Conservation (phyloP, 1,140 invertebrate species). For the Sitophilus oryzae region DNA sequence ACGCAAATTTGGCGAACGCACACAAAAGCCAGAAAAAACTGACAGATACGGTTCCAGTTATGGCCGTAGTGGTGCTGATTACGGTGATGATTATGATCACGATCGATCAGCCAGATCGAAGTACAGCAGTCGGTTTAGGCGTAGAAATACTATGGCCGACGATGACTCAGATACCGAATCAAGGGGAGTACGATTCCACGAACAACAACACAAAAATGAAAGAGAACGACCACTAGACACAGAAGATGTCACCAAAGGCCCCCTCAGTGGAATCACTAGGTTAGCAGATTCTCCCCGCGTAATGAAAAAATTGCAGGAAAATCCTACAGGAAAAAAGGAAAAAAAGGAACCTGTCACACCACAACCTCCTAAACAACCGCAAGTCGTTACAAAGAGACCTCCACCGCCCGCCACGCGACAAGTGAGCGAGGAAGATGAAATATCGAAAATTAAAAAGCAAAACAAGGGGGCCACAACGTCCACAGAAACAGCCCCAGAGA, state of each 20-base stretch:
- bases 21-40: constrained; percentile 43
- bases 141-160: constrained; percentile 51
- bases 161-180: constrained; percentile 63
- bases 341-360: constrained; percentile 60
- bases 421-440: constrained; percentile 84
- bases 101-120: constrained; percentile 52
- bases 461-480: constrained; percentile 67
- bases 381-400: constrained; percentile 50
- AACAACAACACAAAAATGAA: constrained; percentile 51
- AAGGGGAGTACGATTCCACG: constrained; percentile 54
- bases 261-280: constrained; percentile 83
- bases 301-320: constrained; percentile 80
- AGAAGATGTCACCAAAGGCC: constrained; percentile 81
- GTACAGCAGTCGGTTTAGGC: constrained; percentile 55
- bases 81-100: constrained; percentile 59
- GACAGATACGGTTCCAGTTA: constrained; percentile 49
- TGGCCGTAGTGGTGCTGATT: constrained; percentile 47
- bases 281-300: constrained; percentile 82
- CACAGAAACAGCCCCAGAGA: constrained; percentile 50
- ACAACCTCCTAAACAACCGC: constrained; percentile 47
- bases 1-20: constrained; percentile 65
- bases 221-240: constrained; percentile 80
- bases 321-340: constrained; percentile 66
- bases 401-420: constrained; percentile 58
- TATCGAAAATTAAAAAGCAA: constrained; percentile 80